These are phyloP conservation scores for Caenorhabditis sp. DNA, from an alignment of 2,888 invertebrate genomes.

Conservation along the genomic window DNA sequence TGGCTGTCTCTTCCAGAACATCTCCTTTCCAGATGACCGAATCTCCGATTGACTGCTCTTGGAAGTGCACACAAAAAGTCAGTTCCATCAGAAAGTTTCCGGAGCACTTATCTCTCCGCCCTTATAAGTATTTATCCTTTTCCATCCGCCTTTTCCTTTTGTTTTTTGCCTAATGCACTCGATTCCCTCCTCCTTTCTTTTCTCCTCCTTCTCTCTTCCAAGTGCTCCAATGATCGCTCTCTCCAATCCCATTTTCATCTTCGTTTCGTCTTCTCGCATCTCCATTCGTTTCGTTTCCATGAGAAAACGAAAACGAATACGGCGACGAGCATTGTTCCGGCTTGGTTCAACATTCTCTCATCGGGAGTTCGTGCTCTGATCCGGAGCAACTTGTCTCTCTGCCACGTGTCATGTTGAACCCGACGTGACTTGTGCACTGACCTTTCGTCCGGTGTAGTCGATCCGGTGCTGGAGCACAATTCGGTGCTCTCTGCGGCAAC, in stretches of 20 bases:
- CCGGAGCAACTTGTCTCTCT: background rate
- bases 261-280: too few relatives aligned
- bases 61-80: background rate
- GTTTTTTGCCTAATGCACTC: slow-evolving; percentile 13
- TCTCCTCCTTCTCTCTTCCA: background rate
- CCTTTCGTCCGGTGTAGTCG: slow-evolving; percentile 48
- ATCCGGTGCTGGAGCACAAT: slow-evolving; percentile 25
- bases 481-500: slow-evolving; percentile 41
- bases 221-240: slow-evolving; percentile 28
- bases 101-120: slow-evolving; percentile 48
- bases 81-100: slow-evolving; percentile 41
- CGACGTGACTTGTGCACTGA: slow-evolving; percentile 57
- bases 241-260: too few relatives aligned
- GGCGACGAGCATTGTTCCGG: too few relatives aligned
- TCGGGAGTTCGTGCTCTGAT: background rate
- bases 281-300: slow-evolving; percentile 22
- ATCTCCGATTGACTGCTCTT: background rate
- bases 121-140: slow-evolving; percentile 40
- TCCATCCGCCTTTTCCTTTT: slow-evolving; percentile 15
- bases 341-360: background rate
- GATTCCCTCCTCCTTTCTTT: slow-evolving; percentile 6
- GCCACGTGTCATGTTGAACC: slow-evolving; percentile 30
- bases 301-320: background rate
- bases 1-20: slow-evolving; percentile 30
- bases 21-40: background rate